Conservation (phyloP, 2,888 invertebrate species). For the Drosophila paranaensis region DNA sequence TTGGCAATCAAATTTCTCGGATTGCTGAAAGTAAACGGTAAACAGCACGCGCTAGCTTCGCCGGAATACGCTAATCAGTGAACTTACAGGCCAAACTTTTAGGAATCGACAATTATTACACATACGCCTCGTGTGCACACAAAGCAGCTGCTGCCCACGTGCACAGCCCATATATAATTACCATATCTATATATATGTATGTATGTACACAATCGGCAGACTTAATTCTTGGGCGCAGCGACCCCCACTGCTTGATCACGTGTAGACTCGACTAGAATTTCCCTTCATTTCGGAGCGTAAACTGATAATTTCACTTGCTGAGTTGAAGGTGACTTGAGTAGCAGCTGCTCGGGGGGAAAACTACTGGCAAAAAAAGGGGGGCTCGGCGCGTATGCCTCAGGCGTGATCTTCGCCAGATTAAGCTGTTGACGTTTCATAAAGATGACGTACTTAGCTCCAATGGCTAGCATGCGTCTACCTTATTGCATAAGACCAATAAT, state of each 20-base stretch:
- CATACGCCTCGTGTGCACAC: conserved; percentile 16
- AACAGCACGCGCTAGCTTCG: neutral
- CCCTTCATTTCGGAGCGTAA: neutral
- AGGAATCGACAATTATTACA: conserved; percentile 16
- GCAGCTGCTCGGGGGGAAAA: conserved; percentile 17
- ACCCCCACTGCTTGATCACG: conserved; percentile 38
- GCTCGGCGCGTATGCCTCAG: conserved; percentile 26
- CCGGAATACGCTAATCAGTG: conserved; percentile 31
- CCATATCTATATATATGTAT: neutral
- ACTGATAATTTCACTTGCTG: conserved; percentile 33
- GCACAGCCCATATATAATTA: conserved; percentile 19
- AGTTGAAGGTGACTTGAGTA: conserved; percentile 15
- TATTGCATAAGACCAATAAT: conserved; percentile 11
- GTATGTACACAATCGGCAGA: conserved; percentile 23
- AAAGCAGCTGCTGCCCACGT: conserved; percentile 58
- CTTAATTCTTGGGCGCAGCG: neutral
- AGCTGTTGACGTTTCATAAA: conserved; percentile 7
- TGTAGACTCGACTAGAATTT: conserved; percentile 7
- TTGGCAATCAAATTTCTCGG: neutral
- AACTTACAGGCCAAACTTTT: neutral
- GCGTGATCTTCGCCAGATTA: conserved; percentile 18
- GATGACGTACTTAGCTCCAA: conserved; percentile 13
- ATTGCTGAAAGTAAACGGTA: conserved; percentile 2
- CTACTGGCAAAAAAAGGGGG: conserved; percentile 22
- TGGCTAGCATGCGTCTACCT: conserved; percentile 6